Conservation (phyloP, 2,113 vertebrate genomes). For the Chlamydotis undulata region DNA sequence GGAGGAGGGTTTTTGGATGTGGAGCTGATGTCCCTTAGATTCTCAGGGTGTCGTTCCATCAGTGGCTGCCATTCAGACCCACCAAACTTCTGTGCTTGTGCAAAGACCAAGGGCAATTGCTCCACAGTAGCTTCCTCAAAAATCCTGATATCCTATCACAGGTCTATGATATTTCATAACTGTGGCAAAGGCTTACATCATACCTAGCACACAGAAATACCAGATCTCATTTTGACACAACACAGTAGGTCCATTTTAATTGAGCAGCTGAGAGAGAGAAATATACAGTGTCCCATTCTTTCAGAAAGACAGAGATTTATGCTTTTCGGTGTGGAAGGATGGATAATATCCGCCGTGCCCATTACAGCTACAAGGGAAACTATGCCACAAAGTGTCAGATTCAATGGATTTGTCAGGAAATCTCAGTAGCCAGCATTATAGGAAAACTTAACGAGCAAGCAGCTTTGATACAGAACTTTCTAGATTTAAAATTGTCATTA, state of each 20-base stretch:
- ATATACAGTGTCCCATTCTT: not conserved
- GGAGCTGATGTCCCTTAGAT: not conserved
- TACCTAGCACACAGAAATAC: not conserved
- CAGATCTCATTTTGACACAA: not conserved
- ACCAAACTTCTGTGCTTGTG: not conserved
- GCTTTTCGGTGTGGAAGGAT: conserved; percentile 2
- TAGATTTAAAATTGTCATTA: conserved; percentile 28
- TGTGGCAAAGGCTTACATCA: not conserved
- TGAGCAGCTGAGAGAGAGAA: not conserved
- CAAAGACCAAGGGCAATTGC: not conserved
- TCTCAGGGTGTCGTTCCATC: not conserved
- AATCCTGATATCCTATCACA: not conserved
- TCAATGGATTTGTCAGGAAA: conserved; percentile 10
- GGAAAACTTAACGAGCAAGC: not conserved
- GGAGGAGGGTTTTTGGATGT: not conserved
- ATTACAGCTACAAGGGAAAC: not conserved
- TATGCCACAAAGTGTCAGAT: conserved; percentile 6
- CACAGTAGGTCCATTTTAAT: not conserved
- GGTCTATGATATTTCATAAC: not conserved
- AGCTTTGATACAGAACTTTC: conserved; percentile 43
- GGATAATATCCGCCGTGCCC: not conserved
- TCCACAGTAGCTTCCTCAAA: conserved; percentile 16
- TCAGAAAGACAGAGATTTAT: conserved; percentile 9
- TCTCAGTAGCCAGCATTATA: not conserved
- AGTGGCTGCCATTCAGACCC: not conserved